These are phyloP conservation scores for Pollachius pollachius DNA, from an alignment of 2,113 vertebrate species.

Conservation along the genomic window DNA sequence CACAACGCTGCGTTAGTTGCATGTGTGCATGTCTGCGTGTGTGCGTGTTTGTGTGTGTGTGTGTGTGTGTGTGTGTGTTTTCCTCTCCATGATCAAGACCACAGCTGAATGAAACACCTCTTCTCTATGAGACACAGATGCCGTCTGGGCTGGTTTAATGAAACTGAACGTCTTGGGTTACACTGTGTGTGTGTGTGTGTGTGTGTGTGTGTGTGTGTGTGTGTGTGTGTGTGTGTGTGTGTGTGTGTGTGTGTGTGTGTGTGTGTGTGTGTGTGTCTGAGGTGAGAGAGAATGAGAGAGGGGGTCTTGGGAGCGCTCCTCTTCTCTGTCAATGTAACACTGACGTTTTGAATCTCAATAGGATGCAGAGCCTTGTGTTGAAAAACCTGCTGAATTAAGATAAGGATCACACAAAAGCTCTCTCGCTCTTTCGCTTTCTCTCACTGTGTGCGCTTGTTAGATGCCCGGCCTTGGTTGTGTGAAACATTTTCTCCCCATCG, in stretches of 20 bases:
- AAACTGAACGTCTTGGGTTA: constrained; percentile 69
- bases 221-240: constrained; percentile 16
- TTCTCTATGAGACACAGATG: constrained; percentile 57
- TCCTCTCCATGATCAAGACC: constrained; percentile 24
- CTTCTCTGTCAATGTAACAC: constrained; percentile 24
- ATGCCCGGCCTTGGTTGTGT: constrained; percentile 44
- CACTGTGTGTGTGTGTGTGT: constrained; percentile 51
- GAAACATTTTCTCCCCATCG: constrained; percentile 34
- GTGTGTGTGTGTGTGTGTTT: constrained; percentile 15
- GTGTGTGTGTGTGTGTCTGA: no score
- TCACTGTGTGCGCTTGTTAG: constrained; percentile 42
- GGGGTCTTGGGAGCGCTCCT: no score
- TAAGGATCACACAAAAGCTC: constrained; percentile 72
- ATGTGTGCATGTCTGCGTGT: neutral
- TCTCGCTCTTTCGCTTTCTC: constrained; percentile 40
- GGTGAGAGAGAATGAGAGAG: no score
- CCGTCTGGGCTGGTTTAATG: constrained; percentile 63
- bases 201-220: constrained; percentile 27
- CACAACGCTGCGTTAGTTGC: constrained; percentile 13
- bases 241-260: constrained; percentile 14
- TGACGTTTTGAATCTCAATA: constrained; percentile 75
- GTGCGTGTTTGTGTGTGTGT: constrained; percentile 9
- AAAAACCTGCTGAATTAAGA: constrained; percentile 72
- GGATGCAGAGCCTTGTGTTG: constrained; percentile 67
- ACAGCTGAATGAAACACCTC: constrained; percentile 59